Base-by-base conservation (phyloP, 2,113 vertebrate species). In the Jaculus jaculus region DNA sequence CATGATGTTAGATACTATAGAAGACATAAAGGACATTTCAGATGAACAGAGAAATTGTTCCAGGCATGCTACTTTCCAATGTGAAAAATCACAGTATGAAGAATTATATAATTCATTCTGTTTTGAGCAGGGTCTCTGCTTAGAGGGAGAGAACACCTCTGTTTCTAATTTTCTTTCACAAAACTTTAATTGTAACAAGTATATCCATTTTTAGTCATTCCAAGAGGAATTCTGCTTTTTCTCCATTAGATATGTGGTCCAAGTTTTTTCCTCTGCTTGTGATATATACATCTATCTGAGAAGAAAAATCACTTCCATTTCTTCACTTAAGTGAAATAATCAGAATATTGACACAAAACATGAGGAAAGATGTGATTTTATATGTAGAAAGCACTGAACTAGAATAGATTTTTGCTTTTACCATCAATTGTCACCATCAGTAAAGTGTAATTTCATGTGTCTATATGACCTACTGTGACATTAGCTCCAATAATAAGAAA, bases 351-450 rank as follows among this genome's bases (percentile, higher is more conserved):
- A 92, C 34, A 60, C 66, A 10, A 77, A 87, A 82, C 5, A 66
- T 37, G 23, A 91, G 42, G 66, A 88, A 32, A 60, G 7, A 66
- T 6, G 83, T 90, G 71, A 87, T 32, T 78, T 74, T 79, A 47
- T 94, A 69, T 74, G 18, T 73, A 79, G 78, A 79, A 66, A 74
- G 23, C 13, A 84, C 54, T 72, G 34, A 92, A 92, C 87, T 7
- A 30, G 13, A 87, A 54, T 2, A 24, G 23, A 61, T 17, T 84
- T 89, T 72, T 92, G 24, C 39, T 6, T 63, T 95, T 80, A 42
- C 37, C 37, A 68, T 68, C 32, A 68, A 63, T 68, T 86, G 13
- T 11, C n/a, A 91, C 26, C 21, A 65, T 84, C 88, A 63, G 37
- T 39, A 60, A 81, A 16, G 37, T 69, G 18, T 75, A 80, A 88